These are phyloP conservation scores for Cyclura pinguis DNA, from an alignment of 2,797 vertebrate genomes.

Conservation along the genomic window DNA sequence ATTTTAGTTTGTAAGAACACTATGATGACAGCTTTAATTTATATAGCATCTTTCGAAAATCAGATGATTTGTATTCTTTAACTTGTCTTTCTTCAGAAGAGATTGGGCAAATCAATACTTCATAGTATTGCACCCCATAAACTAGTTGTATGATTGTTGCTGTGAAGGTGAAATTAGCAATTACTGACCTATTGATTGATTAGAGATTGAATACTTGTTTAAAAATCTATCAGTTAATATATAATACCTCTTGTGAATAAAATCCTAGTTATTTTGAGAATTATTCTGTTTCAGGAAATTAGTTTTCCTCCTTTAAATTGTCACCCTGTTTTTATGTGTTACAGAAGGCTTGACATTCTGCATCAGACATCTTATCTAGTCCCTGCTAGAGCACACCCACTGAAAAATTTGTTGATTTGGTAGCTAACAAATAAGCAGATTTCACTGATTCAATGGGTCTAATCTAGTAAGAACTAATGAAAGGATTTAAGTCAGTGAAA, in stretches of 20 bases:
- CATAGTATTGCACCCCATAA: not conserved
- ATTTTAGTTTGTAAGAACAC: not conserved
- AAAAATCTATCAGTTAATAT: not conserved
- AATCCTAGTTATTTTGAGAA: not conserved
- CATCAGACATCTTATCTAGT: no score
- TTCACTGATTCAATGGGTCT: no score
- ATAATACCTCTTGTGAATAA: not conserved
- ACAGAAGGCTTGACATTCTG: no score
- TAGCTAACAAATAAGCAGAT: no score
- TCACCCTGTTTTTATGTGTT: not conserved
- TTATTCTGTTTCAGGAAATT: not conserved
- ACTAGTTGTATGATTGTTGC: not conserved
- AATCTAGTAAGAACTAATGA: no score
- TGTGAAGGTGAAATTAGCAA: not conserved
- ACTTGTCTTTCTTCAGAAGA: not conserved
- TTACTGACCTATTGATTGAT: not conserved
- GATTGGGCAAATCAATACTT: not conserved
- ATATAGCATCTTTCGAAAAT: not conserved
- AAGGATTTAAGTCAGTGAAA: no score
- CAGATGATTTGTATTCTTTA: constrained; percentile 1
- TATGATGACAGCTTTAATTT: not conserved
- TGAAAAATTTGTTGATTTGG: no score
- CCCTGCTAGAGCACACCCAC: no score
- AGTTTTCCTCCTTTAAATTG: not conserved
- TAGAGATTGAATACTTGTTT: not conserved